These are phyloP conservation scores for Hippoglossus hippoglossus DNA, from an alignment of 2,797 vertebrate genomes.

Conservation along the genomic window DNA sequence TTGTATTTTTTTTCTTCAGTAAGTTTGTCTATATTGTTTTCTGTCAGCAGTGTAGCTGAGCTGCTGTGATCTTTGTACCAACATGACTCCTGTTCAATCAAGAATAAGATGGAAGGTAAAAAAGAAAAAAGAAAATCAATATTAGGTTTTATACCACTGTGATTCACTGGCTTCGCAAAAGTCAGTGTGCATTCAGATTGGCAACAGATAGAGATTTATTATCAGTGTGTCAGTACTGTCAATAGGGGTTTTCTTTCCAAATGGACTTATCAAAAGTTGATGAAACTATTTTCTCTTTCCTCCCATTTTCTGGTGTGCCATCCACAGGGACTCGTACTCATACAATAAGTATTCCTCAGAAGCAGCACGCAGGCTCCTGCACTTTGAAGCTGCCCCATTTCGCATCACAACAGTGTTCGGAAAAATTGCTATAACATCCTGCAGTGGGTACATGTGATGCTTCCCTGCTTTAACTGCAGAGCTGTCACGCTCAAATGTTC, in stretches of 20 bases:
- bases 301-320: constrained; percentile 29
- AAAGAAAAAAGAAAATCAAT: constrained; percentile 67
- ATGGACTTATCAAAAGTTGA: constrained; percentile 65
- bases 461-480: neutral
- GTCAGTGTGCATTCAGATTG: constrained; percentile 49
- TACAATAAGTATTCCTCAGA: constrained; percentile 22
- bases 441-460: constrained; percentile 3
- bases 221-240: constrained; percentile 58
- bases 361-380: too few species aligned
- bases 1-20: constrained; percentile 42
- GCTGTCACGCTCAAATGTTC: constrained; percentile 4
- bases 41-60: constrained; percentile 37
- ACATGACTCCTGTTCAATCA: constrained; percentile 66
- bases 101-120: constrained; percentile 66
- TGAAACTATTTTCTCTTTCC: constrained; percentile 55
- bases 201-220: constrained; percentile 60
- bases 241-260: constrained; percentile 49
- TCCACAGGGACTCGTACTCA: constrained; percentile 32
- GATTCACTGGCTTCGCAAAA: constrained; percentile 59
- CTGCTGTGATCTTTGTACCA: constrained; percentile 57
- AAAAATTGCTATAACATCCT: constrained; percentile 11
- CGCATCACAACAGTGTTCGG: neutral
- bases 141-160: constrained; percentile 56
- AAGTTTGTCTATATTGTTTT: constrained; percentile 61
- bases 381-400: too few species aligned